A percentile compares a stretch with the other conserved stretches of the same genome.
These are phyloP conservation scores for Cantharis rustica DNA, from an alignment of 2,888 invertebrate genomes.

Conservation along the genomic window DNA sequence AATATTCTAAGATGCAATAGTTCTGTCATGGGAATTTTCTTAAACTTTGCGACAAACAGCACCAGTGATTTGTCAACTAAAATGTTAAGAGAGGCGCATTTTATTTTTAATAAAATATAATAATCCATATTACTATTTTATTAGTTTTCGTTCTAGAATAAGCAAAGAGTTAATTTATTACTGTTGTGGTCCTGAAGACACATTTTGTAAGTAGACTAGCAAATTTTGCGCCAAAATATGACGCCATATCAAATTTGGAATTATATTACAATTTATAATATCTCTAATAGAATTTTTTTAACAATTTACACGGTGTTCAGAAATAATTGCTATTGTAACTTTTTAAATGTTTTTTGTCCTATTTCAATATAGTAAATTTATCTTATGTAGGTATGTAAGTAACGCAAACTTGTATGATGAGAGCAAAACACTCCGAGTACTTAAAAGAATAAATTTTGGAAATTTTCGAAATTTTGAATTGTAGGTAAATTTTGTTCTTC, in stretches of 20 bases:
- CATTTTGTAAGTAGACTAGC: not conserved
- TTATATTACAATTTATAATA: not conserved
- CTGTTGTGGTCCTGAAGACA: not conserved
- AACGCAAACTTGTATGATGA: not conserved
- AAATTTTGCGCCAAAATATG: not conserved
- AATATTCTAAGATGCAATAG: slow-evolving; percentile 87
- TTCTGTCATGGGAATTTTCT: not conserved
- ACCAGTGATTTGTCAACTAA: not conserved
- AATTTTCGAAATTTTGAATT: not conserved
- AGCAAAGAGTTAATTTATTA: not conserved
- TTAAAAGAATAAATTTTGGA: not conserved
- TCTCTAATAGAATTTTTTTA: not conserved
- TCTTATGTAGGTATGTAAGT: not conserved
- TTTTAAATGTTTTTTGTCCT: not conserved
- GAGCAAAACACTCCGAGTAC: not conserved
- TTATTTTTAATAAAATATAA: not conserved
- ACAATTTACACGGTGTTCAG: not conserved
- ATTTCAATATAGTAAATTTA: not conserved
- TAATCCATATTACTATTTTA: not conserved
- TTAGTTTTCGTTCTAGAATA: not conserved
- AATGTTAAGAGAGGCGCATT: not conserved
- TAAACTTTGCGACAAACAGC: not conserved
- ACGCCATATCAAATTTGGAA: not conserved
- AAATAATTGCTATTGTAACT: not conserved
- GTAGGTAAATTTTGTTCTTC: not conserved